Conservation (phyloP, 2,888 invertebrate genomes). For the Athalia cordata region DNA sequence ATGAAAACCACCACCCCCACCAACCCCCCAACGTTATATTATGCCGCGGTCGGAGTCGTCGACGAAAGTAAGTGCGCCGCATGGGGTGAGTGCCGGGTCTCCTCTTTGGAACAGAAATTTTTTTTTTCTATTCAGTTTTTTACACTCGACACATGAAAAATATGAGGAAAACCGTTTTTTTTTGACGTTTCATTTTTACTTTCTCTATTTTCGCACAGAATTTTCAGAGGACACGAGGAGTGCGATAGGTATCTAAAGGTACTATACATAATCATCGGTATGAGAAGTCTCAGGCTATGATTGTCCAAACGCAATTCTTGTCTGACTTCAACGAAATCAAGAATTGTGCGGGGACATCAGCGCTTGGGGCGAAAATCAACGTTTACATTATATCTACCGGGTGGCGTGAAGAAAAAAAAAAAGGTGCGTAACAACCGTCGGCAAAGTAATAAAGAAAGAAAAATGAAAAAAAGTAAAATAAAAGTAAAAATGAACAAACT, state of each 20-base stretch:
- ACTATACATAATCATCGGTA: neutral
- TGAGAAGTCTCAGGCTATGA: constrained; percentile 70
- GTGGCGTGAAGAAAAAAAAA: neutral
- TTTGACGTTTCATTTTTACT: neutral
- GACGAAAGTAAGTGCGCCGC: neutral
- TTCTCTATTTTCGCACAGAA: neutral
- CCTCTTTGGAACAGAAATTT: neutral
- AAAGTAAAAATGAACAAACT: too few species aligned
- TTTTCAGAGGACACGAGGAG: neutral
- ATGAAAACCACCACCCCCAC: neutral
- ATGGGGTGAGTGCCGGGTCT: constrained; percentile 2
- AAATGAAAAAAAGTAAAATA: too few species aligned
- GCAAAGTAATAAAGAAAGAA: too few species aligned
- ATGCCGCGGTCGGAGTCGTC: neutral
- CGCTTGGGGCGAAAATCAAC: constrained; percentile 70
- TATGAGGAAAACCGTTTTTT: neutral
- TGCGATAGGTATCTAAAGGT: too few species aligned
- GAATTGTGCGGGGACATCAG: constrained; percentile 74
- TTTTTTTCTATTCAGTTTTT: neutral
- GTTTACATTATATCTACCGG: constrained; percentile 5
- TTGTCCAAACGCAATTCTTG: constrained; percentile 74
- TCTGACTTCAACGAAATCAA: constrained; percentile 69
- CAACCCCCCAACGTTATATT: neutral
- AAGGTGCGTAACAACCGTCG: neutral
- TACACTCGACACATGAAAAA: neutral